A percentile compares a stretch with the other conserved stretches of the same genome.
Evolutionary conservation across 2,888 invertebrate genomes (phyloP).

Genomic region (Eugnorisma glareosa): DNA sequence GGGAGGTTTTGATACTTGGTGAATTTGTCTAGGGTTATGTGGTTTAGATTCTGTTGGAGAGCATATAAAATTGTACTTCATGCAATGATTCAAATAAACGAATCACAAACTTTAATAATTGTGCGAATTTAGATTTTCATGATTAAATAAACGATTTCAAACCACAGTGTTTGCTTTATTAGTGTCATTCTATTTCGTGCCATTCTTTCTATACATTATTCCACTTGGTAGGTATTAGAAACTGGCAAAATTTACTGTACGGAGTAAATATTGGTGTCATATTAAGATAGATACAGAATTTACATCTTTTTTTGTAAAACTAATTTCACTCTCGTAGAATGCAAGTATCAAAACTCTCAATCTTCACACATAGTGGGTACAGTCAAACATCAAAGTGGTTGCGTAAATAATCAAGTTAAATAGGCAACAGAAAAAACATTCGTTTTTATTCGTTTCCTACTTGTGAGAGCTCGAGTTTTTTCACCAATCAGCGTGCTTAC

Average conservation of each 20-base stretch:
- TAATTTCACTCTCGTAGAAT: not conserved
- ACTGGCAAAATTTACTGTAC: too few species aligned
- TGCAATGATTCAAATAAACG: too few species aligned
- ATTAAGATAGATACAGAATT: not conserved
- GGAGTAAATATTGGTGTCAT: not conserved
- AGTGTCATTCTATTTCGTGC: not conserved
- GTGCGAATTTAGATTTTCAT: not conserved
- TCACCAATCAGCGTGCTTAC: conserved; percentile 56
- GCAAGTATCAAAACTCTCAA: conserved; percentile 60
- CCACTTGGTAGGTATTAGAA: too few species aligned
- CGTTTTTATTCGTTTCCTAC: conserved; percentile 66
- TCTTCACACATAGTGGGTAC: conserved; percentile 17
- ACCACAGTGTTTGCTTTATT: not conserved
- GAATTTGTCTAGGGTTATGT: not conserved
- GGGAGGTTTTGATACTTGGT: conserved; percentile 57
- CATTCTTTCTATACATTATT: not conserved
- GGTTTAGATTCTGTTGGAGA: too few species aligned
- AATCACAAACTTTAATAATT: not conserved
- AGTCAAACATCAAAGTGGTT: conserved; percentile 67
- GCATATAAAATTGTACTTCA: not conserved
- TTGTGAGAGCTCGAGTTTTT: conserved; percentile 64
- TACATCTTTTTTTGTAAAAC: not conserved
- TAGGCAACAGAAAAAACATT: conserved; percentile 69
- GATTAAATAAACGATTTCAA: not conserved
- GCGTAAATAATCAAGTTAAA: conserved; percentile 82